Base-by-base conservation (phyloP, 1,140 invertebrate species). In the Metaphire vulgaris region DNA sequence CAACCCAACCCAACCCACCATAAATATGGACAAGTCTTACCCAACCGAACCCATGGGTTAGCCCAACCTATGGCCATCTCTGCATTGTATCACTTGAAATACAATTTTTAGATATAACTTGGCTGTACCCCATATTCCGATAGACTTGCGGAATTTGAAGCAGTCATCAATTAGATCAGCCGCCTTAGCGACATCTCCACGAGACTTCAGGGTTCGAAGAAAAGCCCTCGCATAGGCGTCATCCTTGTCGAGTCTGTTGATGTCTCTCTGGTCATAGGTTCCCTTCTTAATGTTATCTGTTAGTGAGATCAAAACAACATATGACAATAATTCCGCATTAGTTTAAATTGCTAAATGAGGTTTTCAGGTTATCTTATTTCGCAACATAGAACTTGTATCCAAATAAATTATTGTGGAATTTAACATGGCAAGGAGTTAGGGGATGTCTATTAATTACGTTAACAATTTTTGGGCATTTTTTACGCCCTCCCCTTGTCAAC, bases 101-200 rank as follows among this genome's bases (percentile, higher is more conserved):
- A n/a, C n/a, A n/a, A n/a, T n/a, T n/a, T 56, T 56, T 56, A 56
- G 6, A 56, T 56, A 12, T 12, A 21, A 56, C 41, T 56, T 12
- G 41, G 41, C 41, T 21, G 6, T 56, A 74, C 72, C 72, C 33
- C 56, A 64, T n/a, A 74, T 74, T 6, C 29, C 15, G n/a, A 12
- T 69, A 15, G 2, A 16, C 29, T 74, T 74, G 31, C 72, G 33
- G 56, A 74, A 74, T 21, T 56, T 74, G 72, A 74, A 74, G 14
- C 33, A 33, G 1, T 56, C 56, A 29, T 56, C 33, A 2, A 74
- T 32, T 16, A 74, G 31, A 28, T 74, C 72, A 6, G 41, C 21
- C 2, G 72, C 72, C 41, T 74, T 74, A 28, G 21, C 14, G 56
- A 64, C 41, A 41, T 74, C 72, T 6, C 72, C 72, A 2, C 29